Percentiles rank a stretch among this genome's conserved stretches.
These are phyloP conservation scores for Caenorhabditis sulstoni DNA, from an alignment of 2,888 invertebrate species.

Conservation along the genomic window DNA sequence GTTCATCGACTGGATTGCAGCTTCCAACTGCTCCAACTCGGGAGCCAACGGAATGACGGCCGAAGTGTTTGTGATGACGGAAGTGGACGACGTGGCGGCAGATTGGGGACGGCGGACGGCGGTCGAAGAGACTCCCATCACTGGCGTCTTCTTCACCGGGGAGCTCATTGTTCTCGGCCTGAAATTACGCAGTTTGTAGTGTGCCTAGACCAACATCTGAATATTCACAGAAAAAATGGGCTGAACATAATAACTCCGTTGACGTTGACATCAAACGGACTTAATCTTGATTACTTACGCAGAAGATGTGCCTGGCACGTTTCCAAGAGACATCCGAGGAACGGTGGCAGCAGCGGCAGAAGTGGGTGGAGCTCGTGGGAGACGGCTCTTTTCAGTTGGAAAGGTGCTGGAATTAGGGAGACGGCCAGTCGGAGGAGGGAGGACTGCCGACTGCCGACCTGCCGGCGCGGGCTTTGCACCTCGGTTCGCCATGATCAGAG, in stretches of 20 bases:
- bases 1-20: slow-evolving; percentile 64
- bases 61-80: slow-evolving; percentile 42
- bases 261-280: no score
- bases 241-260: no score
- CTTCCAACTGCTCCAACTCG: slow-evolving; percentile 65
- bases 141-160: slow-evolving; percentile 67
- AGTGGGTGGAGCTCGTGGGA: slow-evolving; percentile 56
- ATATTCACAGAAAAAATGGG: no score
- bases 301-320: neutral
- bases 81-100: slow-evolving; percentile 32
- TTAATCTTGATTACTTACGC: slow-evolving; percentile 23
- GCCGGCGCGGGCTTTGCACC: slow-evolving; percentile 48
- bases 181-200: neutral
- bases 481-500: slow-evolving; percentile 63
- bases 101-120: slow-evolving; percentile 50
- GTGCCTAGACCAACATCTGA: no score
- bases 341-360: slow-evolving; percentile 26
- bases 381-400: slow-evolving; percentile 60
- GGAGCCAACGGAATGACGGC: slow-evolving; percentile 46
- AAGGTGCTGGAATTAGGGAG: slow-evolving; percentile 62
- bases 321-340: slow-evolving; percentile 38
- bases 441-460: slow-evolving; percentile 22
- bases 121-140: slow-evolving; percentile 65
- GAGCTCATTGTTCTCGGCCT: slow-evolving; percentile 55
- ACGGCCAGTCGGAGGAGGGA: slow-evolving; percentile 21